phyloP scores from a whole-genome alignment of 2,797 vertebrate species.

The Siniperca undulata region DNA sequence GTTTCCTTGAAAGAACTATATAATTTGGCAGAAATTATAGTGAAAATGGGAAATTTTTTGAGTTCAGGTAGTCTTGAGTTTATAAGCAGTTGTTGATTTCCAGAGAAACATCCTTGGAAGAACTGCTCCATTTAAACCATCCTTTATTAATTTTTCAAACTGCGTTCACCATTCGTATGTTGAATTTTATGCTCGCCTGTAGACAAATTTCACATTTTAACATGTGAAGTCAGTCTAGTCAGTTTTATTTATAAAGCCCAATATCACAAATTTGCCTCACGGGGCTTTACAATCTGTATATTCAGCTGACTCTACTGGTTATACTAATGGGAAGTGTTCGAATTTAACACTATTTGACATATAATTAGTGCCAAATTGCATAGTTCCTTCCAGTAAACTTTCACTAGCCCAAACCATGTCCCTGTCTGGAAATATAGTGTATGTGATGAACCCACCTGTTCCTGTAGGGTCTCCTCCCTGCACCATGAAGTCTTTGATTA shows the following conservation, averaged over 20 bases:
- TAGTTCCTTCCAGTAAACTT: not conserved
- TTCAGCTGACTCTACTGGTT: not conserved
- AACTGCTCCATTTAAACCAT: not conserved
- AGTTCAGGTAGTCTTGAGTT: not conserved
- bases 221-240: not conserved
- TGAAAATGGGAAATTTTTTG: not conserved
- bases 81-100: not conserved
- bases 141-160: not conserved
- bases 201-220: not conserved
- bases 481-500: constrained; percentile 98
- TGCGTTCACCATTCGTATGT: not conserved
- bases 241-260: no score
- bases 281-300: no score
- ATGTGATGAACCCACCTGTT: constrained; percentile 84
- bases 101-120: not conserved
- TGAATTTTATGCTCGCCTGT: not conserved
- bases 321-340: not conserved
- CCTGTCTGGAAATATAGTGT: not conserved
- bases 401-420: not conserved
- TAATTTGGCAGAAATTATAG: not conserved
- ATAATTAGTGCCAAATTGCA: not conserved
- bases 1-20: not conserved
- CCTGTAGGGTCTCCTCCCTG: constrained; percentile 94
- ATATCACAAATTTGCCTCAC: no score
- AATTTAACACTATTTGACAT: not conserved